A percentile compares a stretch with the other conserved stretches of the same genome.
Conservation (phyloP, 1,140 invertebrate species). For the Hestina assimilis region DNA sequence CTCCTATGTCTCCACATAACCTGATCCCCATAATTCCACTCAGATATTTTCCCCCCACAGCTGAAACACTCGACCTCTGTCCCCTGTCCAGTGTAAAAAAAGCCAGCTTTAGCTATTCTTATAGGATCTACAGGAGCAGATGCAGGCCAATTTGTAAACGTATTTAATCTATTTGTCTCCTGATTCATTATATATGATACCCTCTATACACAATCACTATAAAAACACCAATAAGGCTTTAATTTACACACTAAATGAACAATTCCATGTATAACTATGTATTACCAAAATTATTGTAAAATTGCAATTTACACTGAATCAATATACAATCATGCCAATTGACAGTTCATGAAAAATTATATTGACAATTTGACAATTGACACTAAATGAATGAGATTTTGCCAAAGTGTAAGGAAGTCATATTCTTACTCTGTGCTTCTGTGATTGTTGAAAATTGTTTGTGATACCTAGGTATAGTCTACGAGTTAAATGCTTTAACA, state of each 20-base stretch:
- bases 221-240: not conserved
- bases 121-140: conserved; percentile 81
- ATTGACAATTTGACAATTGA: not conserved
- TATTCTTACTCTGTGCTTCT: no score
- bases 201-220: not conserved
- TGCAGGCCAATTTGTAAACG: conserved; percentile 85
- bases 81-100: conserved; percentile 85
- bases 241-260: not conserved
- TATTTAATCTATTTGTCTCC: conserved; percentile 83
- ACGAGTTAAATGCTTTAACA: no score
- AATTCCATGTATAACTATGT: conserved; percentile 1
- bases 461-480: no score
- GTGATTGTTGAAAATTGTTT: no score
- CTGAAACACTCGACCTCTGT: conserved; percentile 87
- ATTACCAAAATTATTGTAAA: not conserved
- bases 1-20: conserved; percentile 82
- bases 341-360: no score
- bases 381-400: no score
- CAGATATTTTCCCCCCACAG: conserved; percentile 84
- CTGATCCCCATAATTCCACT: conserved; percentile 88
- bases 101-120: conserved; percentile 88
- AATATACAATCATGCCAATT: not conserved
- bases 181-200: conserved; percentile 79
- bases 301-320: not conserved
- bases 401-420: no score